These are phyloP conservation scores for Drosophila kurseongensis DNA, from an alignment of 1,140 invertebrate species.

Conservation along the genomic window DNA sequence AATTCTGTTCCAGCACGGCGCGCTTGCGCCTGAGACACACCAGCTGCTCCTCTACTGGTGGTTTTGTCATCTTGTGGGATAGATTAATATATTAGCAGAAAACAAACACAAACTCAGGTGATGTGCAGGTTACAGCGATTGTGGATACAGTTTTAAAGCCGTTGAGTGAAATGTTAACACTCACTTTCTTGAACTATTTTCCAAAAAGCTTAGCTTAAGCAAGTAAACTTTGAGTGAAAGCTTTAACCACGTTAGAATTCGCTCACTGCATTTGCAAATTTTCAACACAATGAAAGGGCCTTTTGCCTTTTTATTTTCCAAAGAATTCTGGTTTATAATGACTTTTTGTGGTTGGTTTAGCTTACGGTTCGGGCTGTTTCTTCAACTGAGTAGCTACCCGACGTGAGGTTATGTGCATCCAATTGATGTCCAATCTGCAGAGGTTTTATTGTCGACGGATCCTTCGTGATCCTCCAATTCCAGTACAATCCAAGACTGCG, in stretches of 20 bases:
- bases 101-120: too few relatives aligned
- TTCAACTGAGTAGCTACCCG: neutral
- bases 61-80: too few relatives aligned
- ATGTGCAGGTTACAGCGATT: neutral
- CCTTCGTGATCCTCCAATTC: neutral
- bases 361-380: neutral
- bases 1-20: too few relatives aligned
- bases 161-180: neutral
- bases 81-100: too few relatives aligned
- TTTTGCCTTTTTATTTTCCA: neutral
- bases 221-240: conserved; percentile 1
- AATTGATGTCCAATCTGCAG: neutral
- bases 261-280: neutral
- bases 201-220: neutral
- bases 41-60: too few relatives aligned
- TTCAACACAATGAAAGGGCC: neutral
- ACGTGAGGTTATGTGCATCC: neutral
- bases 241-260: neutral
- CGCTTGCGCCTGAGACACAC: too few relatives aligned
- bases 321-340: neutral
- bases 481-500: neutral
- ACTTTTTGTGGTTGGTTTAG: neutral
- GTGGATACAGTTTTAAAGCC: neutral
- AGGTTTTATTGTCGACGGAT: neutral
- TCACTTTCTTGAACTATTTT: neutral